Evolutionary conservation across 2,888 invertebrate genomes (phyloP), one percentile per base, ranked within the genome.

Genomic region (Fragum sueziense): DNA sequence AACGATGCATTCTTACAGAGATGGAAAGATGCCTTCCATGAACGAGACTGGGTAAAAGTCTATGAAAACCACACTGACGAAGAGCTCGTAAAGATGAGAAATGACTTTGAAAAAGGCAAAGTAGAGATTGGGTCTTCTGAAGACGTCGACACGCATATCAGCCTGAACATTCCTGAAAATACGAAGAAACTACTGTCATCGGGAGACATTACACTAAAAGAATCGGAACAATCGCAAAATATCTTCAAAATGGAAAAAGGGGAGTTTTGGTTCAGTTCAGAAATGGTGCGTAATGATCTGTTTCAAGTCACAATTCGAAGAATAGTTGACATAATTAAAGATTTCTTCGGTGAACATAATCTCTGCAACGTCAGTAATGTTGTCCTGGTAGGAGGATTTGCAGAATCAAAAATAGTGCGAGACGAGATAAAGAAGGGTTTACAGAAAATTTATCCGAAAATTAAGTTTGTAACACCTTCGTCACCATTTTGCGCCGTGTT

Each of bases 51-150:
- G 79, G 68, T 52, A 9, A 33, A 71, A 22, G 59, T 72, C 27
- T 76, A 62, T n/a, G 22, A 17, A 22, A 41, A 57, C 31, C 51
- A 41, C 4, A 73, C 70, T 14, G 67, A 74, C 3, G 67, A 65
- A 14, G 77, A 83, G 1, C 47, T 77, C 31, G 27, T 77, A 11
- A 67, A 41, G 41, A 79, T 83, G 74, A 77, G 80, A n/a, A 33
- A 62, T n/a, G 77, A 83, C 29, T 83, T 83, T 67, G 83, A 83
- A 70, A 62, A 62, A 20, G 74, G 57, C 4, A 83, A 83, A 25
- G 76, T 79, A 3, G 34, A 69, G 20, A 75, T 83, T 2, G 74
- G 77, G 29, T 61, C 68, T 1, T 52, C 71, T n/a, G 70, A 68
- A 25, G 37, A 33, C 31, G 34, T 37, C 11, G 74, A 71, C 14